A percentile compares a stretch with the other conserved stretches of the same genome.
phyloP scores from a whole-genome alignment of 2,797 vertebrate species.

The Diplodus sargus region DNA sequence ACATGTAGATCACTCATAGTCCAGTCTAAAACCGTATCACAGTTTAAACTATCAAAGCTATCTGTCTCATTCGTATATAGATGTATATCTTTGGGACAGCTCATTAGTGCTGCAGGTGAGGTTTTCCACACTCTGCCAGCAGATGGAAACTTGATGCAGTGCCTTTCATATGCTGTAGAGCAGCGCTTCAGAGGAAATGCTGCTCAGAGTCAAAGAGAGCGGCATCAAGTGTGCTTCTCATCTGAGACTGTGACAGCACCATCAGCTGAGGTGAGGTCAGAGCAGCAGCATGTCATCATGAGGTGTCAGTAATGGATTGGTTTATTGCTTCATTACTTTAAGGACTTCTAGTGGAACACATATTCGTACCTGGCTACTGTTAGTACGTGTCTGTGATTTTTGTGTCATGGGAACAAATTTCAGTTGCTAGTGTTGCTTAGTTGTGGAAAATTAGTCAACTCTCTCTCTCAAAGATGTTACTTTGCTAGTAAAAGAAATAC shows the following conservation, averaged over 20 bases:
- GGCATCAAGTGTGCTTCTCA: not conserved
- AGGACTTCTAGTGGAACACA: not conserved
- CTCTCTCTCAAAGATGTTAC: not conserved
- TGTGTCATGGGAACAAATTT: too few relatives aligned
- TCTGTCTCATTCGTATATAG: not conserved
- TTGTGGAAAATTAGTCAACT: too few relatives aligned
- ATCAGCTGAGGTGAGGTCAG: not conserved
- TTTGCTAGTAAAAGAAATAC: too few relatives aligned
- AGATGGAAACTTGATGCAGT: constrained; percentile 5
- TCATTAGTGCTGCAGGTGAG: not conserved
- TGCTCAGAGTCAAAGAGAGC: not conserved
- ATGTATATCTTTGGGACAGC: not conserved
- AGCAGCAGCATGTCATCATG: not conserved
- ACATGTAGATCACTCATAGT: not conserved
- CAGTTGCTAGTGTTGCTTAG: too few relatives aligned
- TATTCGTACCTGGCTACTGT: not conserved
- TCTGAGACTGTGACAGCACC: not conserved
- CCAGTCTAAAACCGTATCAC: not conserved
- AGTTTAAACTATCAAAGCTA: not conserved
- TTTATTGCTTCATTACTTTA: not conserved
- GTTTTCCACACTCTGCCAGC: not conserved
- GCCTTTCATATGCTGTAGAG: constrained; percentile 8
- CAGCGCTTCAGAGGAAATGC: not conserved
- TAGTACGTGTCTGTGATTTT: not conserved
- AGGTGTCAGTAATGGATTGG: not conserved